Evolutionary conservation across 2,113 vertebrate species (phyloP).

Genomic region (Salvator merianae): DNA sequence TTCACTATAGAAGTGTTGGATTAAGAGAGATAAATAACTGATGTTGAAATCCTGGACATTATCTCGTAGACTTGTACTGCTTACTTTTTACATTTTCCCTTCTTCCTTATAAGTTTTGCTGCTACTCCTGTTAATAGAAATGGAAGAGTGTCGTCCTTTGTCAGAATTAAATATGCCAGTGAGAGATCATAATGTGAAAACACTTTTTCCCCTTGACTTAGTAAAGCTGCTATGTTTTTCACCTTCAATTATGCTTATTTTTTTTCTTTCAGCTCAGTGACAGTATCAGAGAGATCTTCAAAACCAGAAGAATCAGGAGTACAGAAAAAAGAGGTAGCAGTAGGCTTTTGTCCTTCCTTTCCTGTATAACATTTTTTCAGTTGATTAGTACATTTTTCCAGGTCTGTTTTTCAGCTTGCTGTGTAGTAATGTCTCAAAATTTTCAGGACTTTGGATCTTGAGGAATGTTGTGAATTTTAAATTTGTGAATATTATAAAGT

Average conservation of each 20-base stretch:
- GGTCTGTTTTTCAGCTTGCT: neutral
- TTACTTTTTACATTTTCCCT: neutral
- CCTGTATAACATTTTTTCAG: neutral
- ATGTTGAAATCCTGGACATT: neutral
- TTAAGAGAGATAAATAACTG: neutral
- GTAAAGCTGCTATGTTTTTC: neutral
- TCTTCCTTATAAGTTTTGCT: neutral
- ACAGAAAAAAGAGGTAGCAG: slow-evolving; percentile 33
- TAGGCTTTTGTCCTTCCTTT: neutral
- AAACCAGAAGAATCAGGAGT: slow-evolving; percentile 31
- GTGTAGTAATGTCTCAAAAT: no score
- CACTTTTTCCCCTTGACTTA: neutral
- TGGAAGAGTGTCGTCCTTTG: neutral
- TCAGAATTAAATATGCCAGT: slow-evolving; percentile 2
- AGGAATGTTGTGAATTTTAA: no score
- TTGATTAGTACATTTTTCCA: neutral
- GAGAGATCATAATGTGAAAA: neutral
- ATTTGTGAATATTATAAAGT: no score
- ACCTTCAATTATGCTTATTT: neutral
- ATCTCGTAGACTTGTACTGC: neutral
- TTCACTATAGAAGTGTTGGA: neutral
- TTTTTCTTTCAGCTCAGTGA: slow-evolving; percentile 29
- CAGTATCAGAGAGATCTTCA: slow-evolving; percentile 27
- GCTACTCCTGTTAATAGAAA: neutral
- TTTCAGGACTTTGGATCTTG: no score